A percentile compares a stretch with the other conserved stretches of the same genome.
These are phyloP conservation scores for Drosophila orosa DNA, from an alignment of 1,140 invertebrate genomes.

Conservation along the genomic window DNA sequence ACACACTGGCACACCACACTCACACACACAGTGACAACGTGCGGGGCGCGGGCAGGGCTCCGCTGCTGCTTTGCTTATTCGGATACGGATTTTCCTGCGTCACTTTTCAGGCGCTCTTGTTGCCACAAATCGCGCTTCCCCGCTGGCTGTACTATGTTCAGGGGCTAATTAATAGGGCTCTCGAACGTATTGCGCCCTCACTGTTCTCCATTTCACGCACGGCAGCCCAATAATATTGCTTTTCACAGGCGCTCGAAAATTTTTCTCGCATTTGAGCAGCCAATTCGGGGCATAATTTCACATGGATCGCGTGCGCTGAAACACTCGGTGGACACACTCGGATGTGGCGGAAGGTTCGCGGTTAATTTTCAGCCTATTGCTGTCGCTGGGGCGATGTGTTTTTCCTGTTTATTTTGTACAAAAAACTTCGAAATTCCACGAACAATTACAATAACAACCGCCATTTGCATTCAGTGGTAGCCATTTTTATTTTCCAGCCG, in stretches of 20 bases:
- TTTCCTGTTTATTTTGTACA: constrained; percentile 81
- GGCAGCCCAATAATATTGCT: constrained; percentile 63
- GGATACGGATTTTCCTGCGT: constrained; percentile 49
- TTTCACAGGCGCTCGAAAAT: constrained; percentile 62
- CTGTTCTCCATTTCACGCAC: constrained; percentile 51
- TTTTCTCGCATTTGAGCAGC: constrained; percentile 62
- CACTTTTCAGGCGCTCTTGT: constrained; percentile 42
- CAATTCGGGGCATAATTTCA: constrained; percentile 64
- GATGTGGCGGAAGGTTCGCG: constrained; percentile 43
- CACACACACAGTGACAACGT: constrained; percentile 58
- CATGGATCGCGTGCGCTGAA: constrained; percentile 26
- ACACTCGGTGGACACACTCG: constrained; percentile 49
- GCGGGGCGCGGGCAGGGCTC: constrained; percentile 67
- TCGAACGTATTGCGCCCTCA: constrained; percentile 33
- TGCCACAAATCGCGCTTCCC: constrained; percentile 36
- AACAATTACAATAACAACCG: constrained; percentile 77
- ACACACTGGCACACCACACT: constrained; percentile 41
- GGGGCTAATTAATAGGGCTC: constrained; percentile 11
- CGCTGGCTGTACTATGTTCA: constrained; percentile 40
- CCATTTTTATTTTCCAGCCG: constrained; percentile 82
- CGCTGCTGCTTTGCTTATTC: constrained; percentile 30
- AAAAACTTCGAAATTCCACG: constrained; percentile 82
- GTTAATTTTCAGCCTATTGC: constrained; percentile 60
- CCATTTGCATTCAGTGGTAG: constrained; percentile 71
- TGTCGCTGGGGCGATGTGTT: constrained; percentile 56